phyloP scores from a whole-genome alignment of 2,888 invertebrate species.

The Trichopria drosophilae region DNA sequence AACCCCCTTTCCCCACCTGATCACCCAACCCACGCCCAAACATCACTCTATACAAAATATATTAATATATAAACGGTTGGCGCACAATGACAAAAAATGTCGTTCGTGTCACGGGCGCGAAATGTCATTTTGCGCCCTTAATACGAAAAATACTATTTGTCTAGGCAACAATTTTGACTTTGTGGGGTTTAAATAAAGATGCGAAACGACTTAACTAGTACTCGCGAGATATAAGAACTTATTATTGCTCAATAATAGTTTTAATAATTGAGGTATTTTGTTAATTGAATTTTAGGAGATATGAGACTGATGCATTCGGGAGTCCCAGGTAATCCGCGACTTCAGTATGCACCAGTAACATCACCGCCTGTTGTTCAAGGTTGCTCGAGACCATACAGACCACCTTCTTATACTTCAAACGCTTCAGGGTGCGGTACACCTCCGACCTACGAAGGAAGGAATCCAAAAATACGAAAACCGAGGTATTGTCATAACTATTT shows the following conservation, averaged over 20 bases:
- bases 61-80: too few relatives aligned
- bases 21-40: too few relatives aligned
- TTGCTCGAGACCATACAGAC: conserved; percentile 52
- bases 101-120: too few relatives aligned
- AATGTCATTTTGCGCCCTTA: too few relatives aligned
- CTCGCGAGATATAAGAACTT: too few relatives aligned
- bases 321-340: conserved; percentile 50
- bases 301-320: conserved; percentile 56
- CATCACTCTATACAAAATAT: too few relatives aligned
- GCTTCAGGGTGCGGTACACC: conserved; percentile 51
- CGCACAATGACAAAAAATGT: too few relatives aligned
- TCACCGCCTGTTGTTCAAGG: conserved; percentile 56
- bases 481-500: conserved; percentile 50
- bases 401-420: conserved; percentile 53
- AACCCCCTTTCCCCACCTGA: too few relatives aligned
- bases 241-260: neutral
- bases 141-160: too few relatives aligned
- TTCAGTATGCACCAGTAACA: conserved; percentile 53
- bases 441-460: conserved; percentile 51
- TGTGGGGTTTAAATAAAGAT: too few relatives aligned
- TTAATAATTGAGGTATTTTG: neutral
- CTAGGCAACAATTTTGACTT: too few relatives aligned
- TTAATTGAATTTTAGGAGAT: conserved; percentile 39
- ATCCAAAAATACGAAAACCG: conserved; percentile 54
- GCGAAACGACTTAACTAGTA: too few relatives aligned